Evolutionary conservation across 2,888 invertebrate species (phyloP).

Genomic region (Lathronympha strigana): DNA sequence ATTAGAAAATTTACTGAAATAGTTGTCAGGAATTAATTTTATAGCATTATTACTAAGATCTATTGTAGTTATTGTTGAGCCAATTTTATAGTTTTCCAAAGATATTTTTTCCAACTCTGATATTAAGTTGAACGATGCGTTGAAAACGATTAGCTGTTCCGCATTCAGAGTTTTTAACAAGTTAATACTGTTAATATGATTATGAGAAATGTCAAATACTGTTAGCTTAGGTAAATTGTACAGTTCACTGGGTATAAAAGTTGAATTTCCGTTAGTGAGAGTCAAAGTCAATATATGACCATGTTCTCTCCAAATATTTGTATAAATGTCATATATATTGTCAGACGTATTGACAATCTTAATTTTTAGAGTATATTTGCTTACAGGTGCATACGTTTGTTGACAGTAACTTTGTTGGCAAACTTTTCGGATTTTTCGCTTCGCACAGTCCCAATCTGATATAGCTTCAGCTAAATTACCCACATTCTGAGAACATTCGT

Average conservation of each 20-base stretch:
- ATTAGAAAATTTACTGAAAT: constrained; percentile 36
- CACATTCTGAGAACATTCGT: background rate
- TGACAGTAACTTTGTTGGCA: background rate
- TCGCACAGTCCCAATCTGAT: background rate
- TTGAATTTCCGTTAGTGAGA: background rate
- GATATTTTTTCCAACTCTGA: background rate
- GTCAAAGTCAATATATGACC: background rate
- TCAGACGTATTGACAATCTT: background rate
- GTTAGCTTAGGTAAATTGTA: background rate
- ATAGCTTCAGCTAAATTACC: background rate
- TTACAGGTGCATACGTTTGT: background rate
- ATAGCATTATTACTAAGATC: constrained; percentile 44
- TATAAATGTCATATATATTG: background rate
- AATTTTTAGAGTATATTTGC: background rate
- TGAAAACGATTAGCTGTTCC: constrained; percentile 5
- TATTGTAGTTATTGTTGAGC: constrained; percentile 18
- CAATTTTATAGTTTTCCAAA: background rate
- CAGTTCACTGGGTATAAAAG: background rate
- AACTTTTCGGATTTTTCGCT: background rate
- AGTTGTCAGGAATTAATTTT: constrained; percentile 41
- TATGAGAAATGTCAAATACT: constrained; percentile 22
- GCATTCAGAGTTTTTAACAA: background rate
- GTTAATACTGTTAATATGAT: background rate
- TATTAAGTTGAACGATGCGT: constrained; percentile 16
- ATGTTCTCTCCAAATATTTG: background rate